Base-by-base conservation (phyloP, 2,797 vertebrate genomes). In the Ibycter americanus region DNA sequence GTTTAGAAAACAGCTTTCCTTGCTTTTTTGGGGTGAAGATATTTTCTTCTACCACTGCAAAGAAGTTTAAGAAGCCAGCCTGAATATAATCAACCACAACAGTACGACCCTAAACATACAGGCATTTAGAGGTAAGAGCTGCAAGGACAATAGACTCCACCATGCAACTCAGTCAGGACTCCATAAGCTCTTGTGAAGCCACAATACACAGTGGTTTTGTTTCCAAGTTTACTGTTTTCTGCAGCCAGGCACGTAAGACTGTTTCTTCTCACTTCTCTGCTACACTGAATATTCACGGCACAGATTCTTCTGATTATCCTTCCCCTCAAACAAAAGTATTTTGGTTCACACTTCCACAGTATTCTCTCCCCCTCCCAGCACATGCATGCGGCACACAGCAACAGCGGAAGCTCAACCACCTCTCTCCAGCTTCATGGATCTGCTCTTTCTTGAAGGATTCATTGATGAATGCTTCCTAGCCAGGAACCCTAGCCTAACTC, bases 191-290 rank as follows among this genome's bases (percentile, higher is more conserved):
- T 29, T 4, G 3, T 2, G 15, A 77, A 61, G 51, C 31, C n/a
- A 65, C 42, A 77, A 26, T 1, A 3, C 32, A 55, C 2, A 29
- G 15, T 0, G 0, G 38, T 32, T 92, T 25, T 32, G 29, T 23
- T 47, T 55, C 42, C 7, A 55, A 70, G 23, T 68, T 77, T 34
- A 76, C 32, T 0, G 0, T 23, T 54, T 27, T 44, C 55, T 56
- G 46, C 36, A 87, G 46, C 14, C 42, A 61, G 23, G 15, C 12
- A 13, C 20, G 31, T 6, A 21, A 15, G 18, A 20, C 16, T 23
- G 5, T 47, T 89, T 62, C 29, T 56, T 66, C 66, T 61, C 32
- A 51, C 8, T 47, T 52, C 29, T 49, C 32, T 65, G 44, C 38
- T 42, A 61, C 21, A 27, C 32, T 55, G 29, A 38, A 34, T 38